phyloP scores from a whole-genome alignment of 2,113 vertebrate genomes.

The Chionis minor region DNA sequence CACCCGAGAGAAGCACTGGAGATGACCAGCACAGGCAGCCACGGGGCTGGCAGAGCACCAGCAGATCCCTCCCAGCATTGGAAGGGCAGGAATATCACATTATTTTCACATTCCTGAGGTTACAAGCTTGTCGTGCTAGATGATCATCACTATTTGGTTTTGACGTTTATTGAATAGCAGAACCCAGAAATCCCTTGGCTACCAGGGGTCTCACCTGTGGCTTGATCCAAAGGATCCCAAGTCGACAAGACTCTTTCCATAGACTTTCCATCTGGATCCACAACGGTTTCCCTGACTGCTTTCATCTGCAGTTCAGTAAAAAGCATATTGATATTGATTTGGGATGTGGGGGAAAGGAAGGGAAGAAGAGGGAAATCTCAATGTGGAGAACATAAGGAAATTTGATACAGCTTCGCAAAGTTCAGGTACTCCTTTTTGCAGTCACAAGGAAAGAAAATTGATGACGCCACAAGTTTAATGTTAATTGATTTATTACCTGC shows the following conservation, averaged over 20 bases:
- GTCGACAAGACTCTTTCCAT: neutral
- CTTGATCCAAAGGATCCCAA: neutral
- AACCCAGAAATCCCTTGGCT: neutral
- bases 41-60: neutral
- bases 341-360: neutral
- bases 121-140: neutral
- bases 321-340: slow-evolving; percentile 7
- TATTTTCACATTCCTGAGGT: neutral
- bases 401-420: slow-evolving; percentile 29
- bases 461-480: slow-evolving; percentile 80
- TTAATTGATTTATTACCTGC: slow-evolving; percentile 89
- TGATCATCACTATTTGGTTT: neutral
- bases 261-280: neutral
- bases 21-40: neutral
- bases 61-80: neutral
- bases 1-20: rapidly evolving
- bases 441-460: slow-evolving; percentile 75
- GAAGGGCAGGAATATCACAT: neutral
- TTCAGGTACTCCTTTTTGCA: slow-evolving; percentile 69
- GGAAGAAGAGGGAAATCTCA: neutral
- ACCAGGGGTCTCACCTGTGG: neutral
- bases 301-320: neutral
- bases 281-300: neutral
- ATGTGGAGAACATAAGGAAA: neutral
- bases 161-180: neutral